Evolutionary conservation across 2,888 invertebrate species (phyloP).

Genomic region (Lomographa bimaculata): DNA sequence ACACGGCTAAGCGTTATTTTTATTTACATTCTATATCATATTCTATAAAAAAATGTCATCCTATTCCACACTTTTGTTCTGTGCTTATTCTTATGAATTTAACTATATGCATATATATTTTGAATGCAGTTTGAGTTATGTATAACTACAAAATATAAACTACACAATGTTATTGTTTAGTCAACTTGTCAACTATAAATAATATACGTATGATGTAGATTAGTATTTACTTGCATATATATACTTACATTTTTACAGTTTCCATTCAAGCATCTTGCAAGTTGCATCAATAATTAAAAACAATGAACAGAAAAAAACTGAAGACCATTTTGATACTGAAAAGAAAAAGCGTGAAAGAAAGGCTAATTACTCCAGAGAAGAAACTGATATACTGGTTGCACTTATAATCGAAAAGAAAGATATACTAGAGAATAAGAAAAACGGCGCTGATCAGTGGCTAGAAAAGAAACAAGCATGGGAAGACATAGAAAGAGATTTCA

Average conservation of each 20-base stretch:
- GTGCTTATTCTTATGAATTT: background rate
- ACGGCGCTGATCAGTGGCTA: conserved; percentile 10
- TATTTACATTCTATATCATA: too few relatives aligned
- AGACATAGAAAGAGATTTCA: conserved; percentile 20
- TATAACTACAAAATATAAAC: too few relatives aligned
- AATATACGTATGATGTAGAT: too few relatives aligned
- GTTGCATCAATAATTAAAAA: conserved; percentile 21
- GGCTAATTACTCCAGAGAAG: conserved; percentile 14
- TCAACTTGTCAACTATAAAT: too few relatives aligned
- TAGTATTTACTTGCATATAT: too few relatives aligned
- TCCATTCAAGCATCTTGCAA: conserved; percentile 20
- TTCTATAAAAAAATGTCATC: too few relatives aligned
- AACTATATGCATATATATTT: background rate
- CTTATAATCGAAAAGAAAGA: conserved; percentile 8
- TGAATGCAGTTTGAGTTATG: too few relatives aligned
- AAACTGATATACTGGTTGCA: conserved; percentile 9
- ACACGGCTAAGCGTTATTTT: too few relatives aligned
- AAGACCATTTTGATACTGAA: conserved; percentile 7
- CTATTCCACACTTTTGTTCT: too few relatives aligned
- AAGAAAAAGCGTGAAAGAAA: conserved; percentile 20
- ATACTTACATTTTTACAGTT: conserved; percentile 7
- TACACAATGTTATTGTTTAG: too few relatives aligned
- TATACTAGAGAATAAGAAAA: conserved; percentile 14
- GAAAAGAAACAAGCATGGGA: conserved; percentile 18
- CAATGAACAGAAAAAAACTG: conserved; percentile 14